Percentiles rank a stretch among this genome's conserved stretches.
These are phyloP conservation scores for Erinaceus europaeus DNA, from an alignment of 2,113 vertebrate species.

Conservation along the genomic window DNA sequence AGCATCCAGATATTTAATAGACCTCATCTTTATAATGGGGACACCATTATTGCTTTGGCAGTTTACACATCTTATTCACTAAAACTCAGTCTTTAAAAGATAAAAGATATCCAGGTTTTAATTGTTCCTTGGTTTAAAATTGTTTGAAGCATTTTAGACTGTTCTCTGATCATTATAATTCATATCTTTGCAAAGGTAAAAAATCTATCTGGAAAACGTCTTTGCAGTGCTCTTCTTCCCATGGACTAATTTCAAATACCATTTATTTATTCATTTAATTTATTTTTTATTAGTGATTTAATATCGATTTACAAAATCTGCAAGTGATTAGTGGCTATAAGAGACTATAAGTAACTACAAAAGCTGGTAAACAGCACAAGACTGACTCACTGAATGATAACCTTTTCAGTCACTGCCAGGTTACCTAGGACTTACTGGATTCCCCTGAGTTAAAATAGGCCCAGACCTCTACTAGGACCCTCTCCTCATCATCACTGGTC, in stretches of 20 bases:
- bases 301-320: too few species aligned
- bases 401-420: too few species aligned
- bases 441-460: too few species aligned
- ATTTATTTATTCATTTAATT: slow-evolving; percentile 13
- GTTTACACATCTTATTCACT: background rate
- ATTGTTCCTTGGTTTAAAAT: background rate
- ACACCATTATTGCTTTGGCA: background rate
- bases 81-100: background rate
- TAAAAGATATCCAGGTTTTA: background rate
- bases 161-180: slow-evolving; percentile 42
- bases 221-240: background rate
- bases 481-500: too few species aligned
- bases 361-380: too few species aligned
- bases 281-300: too few species aligned
- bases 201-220: background rate
- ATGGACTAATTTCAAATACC: background rate
- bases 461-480: too few species aligned
- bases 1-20: background rate
- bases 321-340: too few species aligned
- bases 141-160: slow-evolving; percentile 32
- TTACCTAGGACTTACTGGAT: too few species aligned
- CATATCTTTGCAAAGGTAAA: slow-evolving; percentile 40
- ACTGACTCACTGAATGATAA: too few species aligned
- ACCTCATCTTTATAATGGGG: background rate
- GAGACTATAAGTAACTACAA: too few species aligned